A percentile compares a stretch with the other conserved stretches of the same genome.
These are phyloP conservation scores for Gymnodraco acuticeps DNA, from an alignment of 2,797 vertebrate genomes.

Conservation along the genomic window DNA sequence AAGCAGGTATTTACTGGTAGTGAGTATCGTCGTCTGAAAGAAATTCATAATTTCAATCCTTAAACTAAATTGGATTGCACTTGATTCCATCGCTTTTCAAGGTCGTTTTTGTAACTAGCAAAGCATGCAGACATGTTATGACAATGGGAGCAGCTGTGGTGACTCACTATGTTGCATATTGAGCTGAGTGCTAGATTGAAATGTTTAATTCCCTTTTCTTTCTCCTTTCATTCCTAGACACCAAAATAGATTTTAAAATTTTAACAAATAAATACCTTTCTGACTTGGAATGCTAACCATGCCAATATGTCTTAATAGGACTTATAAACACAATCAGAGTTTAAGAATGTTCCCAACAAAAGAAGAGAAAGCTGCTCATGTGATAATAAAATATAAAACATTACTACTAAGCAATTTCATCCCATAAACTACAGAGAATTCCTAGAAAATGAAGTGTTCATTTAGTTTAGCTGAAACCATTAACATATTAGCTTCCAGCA, in stretches of 20 bases:
- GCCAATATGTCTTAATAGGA: not conserved
- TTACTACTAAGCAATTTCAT: constrained; percentile 29
- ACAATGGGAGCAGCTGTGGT: not conserved
- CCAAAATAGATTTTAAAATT: not conserved
- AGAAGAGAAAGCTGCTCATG: constrained; percentile 7
- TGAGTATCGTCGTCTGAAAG: too few relatives aligned
- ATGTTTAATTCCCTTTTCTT: not conserved
- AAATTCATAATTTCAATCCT: too few relatives aligned
- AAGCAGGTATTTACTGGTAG: too few relatives aligned
- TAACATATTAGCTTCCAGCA: constrained; percentile 36
- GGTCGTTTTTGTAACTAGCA: not conserved
- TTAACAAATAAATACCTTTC: not conserved
- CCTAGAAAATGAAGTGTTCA: constrained; percentile 29
- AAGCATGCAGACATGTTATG: not conserved
- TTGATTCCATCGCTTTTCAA: not conserved
- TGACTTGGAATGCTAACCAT: not conserved
- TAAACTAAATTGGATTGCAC: not conserved
- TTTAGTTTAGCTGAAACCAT: constrained; percentile 30
- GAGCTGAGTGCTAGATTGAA: not conserved
- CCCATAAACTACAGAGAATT: constrained; percentile 22
- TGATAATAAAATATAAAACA: constrained; percentile 22
- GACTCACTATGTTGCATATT: not conserved
- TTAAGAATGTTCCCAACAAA: not conserved
- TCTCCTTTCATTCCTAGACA: not conserved
- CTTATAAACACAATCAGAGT: constrained; percentile 5